Base-by-base conservation (phyloP, 2,888 invertebrate genomes). In the Agrochola macilenta region DNA sequence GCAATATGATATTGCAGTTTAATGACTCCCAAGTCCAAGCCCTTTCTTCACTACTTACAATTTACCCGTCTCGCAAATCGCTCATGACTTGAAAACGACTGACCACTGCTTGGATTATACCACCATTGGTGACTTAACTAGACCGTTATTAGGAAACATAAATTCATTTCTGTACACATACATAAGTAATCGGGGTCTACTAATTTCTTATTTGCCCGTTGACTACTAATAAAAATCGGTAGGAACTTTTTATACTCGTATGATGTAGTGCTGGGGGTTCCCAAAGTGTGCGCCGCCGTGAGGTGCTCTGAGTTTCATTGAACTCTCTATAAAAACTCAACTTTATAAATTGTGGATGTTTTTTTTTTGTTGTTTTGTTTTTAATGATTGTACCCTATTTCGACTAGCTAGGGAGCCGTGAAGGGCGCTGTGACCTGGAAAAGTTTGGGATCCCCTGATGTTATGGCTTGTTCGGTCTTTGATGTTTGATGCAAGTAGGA, bases 131-230 rank as follows among this genome's bases (percentile, higher is more conserved):
- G 49, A 49, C 54, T 60, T 39, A 54, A 43, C 52, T n/a, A 74
- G 74, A 84, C 60, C 43, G 64, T 85, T 81, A 84, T 83, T 66
- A 85, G 78, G 85, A 83, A 83, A 79, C 81, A 86, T 89, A 88
- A 88, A 88, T 88, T 88, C 57, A 83, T 84, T 85, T 63, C 58
- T 57, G 46, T 70, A 65, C 72, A 74, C 39, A 35, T 79, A 74
- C 39, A 35, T 79, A 65, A 66, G 14, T 69, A 76, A 63, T 68
- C 17, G 57, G 23, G 58, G 52, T 35, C 14, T 20, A 52, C 20
- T 68, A 70, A 82, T 85, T 61, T 60, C n/a, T 64, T 75, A 76
- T 81, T 79, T 61, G 35, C 77, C 66, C 57, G 30, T 61, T 58
- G n/a, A 63, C 39, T 43, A 71, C 39, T 30, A 23, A 69, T 49